phyloP scores from a whole-genome alignment of 2,797 vertebrate genomes.

The Poeciliopsis presidionis region DNA sequence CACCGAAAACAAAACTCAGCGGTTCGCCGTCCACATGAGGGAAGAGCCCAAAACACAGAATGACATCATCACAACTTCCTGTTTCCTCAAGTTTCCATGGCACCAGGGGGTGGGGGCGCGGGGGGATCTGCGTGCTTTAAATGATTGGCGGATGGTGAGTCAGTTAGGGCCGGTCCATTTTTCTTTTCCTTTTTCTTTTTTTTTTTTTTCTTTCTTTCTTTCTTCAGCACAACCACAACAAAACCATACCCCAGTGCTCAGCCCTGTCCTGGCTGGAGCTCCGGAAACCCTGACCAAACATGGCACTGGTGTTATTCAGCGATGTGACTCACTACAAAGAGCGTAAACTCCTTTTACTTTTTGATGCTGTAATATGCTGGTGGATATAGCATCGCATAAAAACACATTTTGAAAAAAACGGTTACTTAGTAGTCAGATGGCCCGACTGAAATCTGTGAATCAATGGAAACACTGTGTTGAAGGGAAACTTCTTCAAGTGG shows the following conservation, averaged over 20 bases:
- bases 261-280: constrained; percentile 23
- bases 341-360: constrained; percentile 9
- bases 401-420: neutral
- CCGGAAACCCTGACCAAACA: constrained; percentile 74
- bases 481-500: neutral
- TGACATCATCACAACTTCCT: constrained; percentile 82
- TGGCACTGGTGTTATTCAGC: constrained; percentile 43
- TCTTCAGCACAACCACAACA: constrained; percentile 61
- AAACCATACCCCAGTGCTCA: constrained; percentile 49
- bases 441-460: neutral
- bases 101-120: neutral
- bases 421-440: no score
- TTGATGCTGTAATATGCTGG: constrained; percentile 3
- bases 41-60: constrained; percentile 64
- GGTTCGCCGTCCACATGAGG: constrained; percentile 65
- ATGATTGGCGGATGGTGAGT: constrained; percentile 75
- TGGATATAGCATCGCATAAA: neutral
- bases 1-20: constrained; percentile 54
- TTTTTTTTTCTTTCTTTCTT: constrained; percentile 11
- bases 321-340: constrained; percentile 40
- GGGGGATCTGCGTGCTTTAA: constrained; percentile 53
- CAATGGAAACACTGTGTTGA: neutral
- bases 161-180: constrained; percentile 67
- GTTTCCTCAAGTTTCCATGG: constrained; percentile 71
- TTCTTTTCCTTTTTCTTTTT: neutral